Base-by-base conservation (phyloP, 1,140 invertebrate species). In the Drosophila equinoxialis region DNA sequence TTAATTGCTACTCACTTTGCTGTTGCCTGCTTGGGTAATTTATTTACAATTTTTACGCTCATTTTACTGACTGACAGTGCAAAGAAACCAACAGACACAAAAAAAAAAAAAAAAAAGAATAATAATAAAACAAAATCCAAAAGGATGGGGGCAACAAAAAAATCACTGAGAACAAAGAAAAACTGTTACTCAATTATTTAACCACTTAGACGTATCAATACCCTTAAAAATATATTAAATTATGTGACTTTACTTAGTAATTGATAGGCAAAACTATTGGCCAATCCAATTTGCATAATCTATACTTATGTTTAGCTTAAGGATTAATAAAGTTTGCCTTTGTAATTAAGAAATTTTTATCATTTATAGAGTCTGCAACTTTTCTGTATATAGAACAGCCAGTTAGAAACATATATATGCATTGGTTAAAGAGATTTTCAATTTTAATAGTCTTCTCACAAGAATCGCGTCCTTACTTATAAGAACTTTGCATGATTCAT, bases 31-130 rank as follows among this genome's bases (percentile, higher is more conserved):
- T 60, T 51, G 65, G 55, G 68, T 79, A 79, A 79, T 79, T 72
- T 79, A 79, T 79, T 79, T 76, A 79, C 65, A 76, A 76, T 73
- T 76, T 76, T 76, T 72, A 76, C 69, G 69, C 77, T 79, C 77
- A 76, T 79, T 76, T 79, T 72, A 65, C 73, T 74, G 71, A 77
- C 67, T 77, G 75, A 64, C 71, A 77, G 74, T 41, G 62, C 61
- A 64, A 64, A 66, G 64, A 54, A 59, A 59, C 45, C 58, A 60
- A 41, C 35, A 17, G 23, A 26, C 20, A 45, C 30, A 63, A 35
- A 17, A 14, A 33, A 33, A 48, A n/a, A 11, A 33, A 48, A 33
- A 33, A 0, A 17, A 17, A 17, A 17, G n/a, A n/a, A 17, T 17
- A 17, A 17, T 17, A 20, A 1, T 11, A 48, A 59, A 20, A 30